Base-by-base conservation (phyloP, 2,888 invertebrate genomes). In the Seira ritae region DNA sequence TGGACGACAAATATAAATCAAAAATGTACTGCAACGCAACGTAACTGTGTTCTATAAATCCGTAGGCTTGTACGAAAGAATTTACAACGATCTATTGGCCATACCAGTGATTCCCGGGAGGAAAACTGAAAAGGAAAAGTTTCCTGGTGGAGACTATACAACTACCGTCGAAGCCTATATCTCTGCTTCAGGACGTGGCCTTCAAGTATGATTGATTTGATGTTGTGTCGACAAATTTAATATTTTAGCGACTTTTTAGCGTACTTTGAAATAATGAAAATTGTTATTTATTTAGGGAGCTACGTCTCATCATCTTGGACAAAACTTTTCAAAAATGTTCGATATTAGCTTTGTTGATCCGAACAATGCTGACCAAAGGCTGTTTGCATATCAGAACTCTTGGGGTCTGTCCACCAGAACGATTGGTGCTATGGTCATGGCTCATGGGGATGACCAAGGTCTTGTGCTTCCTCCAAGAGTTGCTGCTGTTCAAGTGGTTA, bases 241-340 rank as follows among this genome's bases (percentile, higher is more conserved):
- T 6, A 62, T 46, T 42, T 24, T 20, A 42, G 37, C 17, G 84
- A 20, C 37, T 46, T 62, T 42, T 62, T 15, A 60, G 66, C 37
- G 3, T 4, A 31, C 8, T 4, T 31, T 8, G 8, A 31, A 31
- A 8, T 31, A 31, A 31, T 31, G 31, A 31, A 31, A 31, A 31
- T 31, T 31, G 50, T 8, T 70, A 4, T 85, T 37, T 23, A 74
- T 84, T 86, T 85, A 95, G 93, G 99, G 98, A 1, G 99, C 95
- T 0, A 99, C 99, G 0, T 99, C 99, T 76, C 99, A 99, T 91
- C 98, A 98, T 91, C 92, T 99, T 77, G 99, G 99, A 0, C 99
- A 99, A 92, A 99, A 99, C 92, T 99, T 99, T 92, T 97, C 98
- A 0, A 98, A 97, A 92, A 99, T 99, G 98, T 99, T 99, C 91